Conservation (phyloP, 2,113 vertebrate genomes). For the Grammomys dolichurus region DNA sequence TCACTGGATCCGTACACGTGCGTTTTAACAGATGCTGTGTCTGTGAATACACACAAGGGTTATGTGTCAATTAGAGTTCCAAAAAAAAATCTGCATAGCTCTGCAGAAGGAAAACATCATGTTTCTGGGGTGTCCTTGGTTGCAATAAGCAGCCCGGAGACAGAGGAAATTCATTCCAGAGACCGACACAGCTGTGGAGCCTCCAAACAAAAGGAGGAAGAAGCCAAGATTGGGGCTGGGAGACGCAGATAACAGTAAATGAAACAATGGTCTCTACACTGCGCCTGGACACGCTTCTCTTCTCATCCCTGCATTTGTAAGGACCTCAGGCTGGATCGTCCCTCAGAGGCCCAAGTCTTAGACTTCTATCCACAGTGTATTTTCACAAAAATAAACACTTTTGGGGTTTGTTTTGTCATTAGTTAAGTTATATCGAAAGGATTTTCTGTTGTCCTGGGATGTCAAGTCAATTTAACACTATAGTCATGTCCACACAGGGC, state of each 20-base stretch:
- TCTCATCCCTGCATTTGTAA: neutral
- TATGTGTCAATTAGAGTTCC: neutral
- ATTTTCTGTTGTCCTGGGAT: neutral
- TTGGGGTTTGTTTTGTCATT: neutral
- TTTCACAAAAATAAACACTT: neutral
- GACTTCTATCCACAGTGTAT: fast-evolving
- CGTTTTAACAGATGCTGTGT: neutral
- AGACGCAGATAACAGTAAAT: neutral
- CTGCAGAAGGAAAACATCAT: neutral
- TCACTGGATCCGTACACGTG: no score
- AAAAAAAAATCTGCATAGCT: neutral
- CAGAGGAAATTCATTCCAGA: neutral
- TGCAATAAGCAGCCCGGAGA: neutral
- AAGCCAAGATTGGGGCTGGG: neutral
- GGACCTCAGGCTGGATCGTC: neutral
- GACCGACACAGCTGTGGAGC: neutral
- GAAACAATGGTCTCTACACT: neutral
- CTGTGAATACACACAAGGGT: neutral
- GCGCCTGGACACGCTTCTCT: neutral
- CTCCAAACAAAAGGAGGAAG: constrained; percentile 63
- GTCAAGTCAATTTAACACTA: neutral
- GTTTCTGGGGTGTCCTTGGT: neutral
- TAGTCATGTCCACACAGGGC: fast-evolving
- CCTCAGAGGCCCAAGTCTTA: neutral
- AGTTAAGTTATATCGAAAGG: neutral